These are phyloP conservation scores for Sphecodes monilicornis DNA, from an alignment of 2,888 invertebrate genomes.

Conservation along the genomic window DNA sequence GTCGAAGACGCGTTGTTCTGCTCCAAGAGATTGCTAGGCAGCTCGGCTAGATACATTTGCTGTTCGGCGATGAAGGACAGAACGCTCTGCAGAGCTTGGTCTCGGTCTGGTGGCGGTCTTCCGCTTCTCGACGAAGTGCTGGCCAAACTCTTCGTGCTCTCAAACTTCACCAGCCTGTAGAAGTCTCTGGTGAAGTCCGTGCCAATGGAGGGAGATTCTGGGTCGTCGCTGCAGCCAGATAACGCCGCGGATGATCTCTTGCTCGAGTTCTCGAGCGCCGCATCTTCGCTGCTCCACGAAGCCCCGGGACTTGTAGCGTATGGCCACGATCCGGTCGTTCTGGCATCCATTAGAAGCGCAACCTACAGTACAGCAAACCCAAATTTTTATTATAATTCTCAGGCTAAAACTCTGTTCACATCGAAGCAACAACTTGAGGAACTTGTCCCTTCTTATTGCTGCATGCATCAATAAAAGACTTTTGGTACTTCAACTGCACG, in stretches of 20 bases:
- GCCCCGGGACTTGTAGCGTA: constrained; percentile 86
- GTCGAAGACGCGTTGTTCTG: constrained; percentile 61
- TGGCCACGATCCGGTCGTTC: constrained; percentile 88
- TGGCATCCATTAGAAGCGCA: constrained; percentile 85
- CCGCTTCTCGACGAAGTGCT: constrained; percentile 90
- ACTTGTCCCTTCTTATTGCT: too few species aligned
- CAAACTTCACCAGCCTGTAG: constrained; percentile 92
- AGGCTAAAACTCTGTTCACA: too few species aligned
- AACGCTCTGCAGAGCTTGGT: constrained; percentile 90
- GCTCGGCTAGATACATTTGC: constrained; percentile 87
- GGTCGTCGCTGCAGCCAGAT: constrained; percentile 88
- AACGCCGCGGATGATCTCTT: constrained; percentile 90
- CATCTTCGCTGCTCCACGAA: constrained; percentile 86
- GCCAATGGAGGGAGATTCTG: constrained; percentile 88
- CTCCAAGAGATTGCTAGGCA: constrained; percentile 73
- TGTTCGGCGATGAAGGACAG: constrained; percentile 91
- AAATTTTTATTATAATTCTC: background rate
- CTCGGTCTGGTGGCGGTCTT: constrained; percentile 87
- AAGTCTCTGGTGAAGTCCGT: constrained; percentile 92
- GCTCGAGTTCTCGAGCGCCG: constrained; percentile 86
- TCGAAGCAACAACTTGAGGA: background rate
- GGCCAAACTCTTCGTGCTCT: constrained; percentile 92
- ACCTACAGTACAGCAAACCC: constrained; percentile 66
- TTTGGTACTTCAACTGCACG: too few species aligned
- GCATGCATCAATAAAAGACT: too few species aligned